Evolutionary conservation across 2,113 vertebrate genomes (phyloP).

Genomic region (Vireo altiloquus): DNA sequence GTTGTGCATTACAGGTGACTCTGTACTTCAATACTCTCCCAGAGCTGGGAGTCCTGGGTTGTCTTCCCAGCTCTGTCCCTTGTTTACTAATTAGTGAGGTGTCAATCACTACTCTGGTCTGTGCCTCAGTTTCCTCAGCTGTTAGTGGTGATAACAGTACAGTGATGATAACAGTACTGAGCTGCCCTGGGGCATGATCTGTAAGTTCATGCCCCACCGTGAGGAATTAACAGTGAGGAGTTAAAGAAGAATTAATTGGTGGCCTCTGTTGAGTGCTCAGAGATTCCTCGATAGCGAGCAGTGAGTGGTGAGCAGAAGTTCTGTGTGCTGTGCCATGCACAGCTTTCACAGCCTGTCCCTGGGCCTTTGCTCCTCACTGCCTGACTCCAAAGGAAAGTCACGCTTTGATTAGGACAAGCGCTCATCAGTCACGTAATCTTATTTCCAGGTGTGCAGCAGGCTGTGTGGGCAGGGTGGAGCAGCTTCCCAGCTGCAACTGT

Average conservation of each 20-base stretch:
- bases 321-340: background rate
- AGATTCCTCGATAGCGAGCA: background rate
- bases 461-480: background rate
- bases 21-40: background rate
- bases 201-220: too few relatives aligned
- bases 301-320: accelerated
- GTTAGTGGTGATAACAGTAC: background rate
- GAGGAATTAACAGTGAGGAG: background rate
- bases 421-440: background rate
- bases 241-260: conserved; percentile 6
- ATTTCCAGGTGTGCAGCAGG: conserved; percentile 2
- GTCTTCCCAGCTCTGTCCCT: background rate
- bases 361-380: background rate
- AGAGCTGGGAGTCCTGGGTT: background rate
- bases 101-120: background rate
- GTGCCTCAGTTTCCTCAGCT: conserved; percentile 44
- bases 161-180: background rate
- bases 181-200: background rate
- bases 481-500: background rate
- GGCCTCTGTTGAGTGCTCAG: background rate
- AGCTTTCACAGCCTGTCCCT: background rate
- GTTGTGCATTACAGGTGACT: background rate
- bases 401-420: background rate
- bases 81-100: accelerated
- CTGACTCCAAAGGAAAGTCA: background rate